These are phyloP conservation scores for Prionailurus bengalensis DNA, from an alignment of 2,113 vertebrate genomes.

Conservation along the genomic window DNA sequence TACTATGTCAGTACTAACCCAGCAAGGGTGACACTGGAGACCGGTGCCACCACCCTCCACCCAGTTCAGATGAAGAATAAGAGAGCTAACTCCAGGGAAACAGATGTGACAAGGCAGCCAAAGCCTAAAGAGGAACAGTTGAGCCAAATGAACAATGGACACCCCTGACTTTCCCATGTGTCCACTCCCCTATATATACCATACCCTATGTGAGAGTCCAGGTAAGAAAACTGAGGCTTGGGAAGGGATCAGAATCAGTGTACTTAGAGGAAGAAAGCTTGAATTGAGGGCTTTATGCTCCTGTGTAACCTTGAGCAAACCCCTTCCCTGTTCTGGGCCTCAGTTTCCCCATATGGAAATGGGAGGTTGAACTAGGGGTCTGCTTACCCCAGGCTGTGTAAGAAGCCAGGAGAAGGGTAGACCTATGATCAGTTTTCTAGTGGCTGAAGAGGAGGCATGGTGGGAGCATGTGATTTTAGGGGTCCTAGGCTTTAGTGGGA, in stretches of 20 bases:
- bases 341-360: slow-evolving; percentile 45
- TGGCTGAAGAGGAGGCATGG: background rate
- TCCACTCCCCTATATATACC: background rate
- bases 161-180: background rate
- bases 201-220: background rate
- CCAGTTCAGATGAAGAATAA: slow-evolving; percentile 34
- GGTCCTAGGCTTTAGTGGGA: background rate
- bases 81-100: background rate
- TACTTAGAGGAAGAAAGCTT: slow-evolving; percentile 2
- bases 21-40: background rate
- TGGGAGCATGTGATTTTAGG: background rate
- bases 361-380: background rate
- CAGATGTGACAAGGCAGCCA: background rate
- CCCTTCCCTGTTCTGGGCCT: background rate
- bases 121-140: background rate
- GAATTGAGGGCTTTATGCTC: background rate
- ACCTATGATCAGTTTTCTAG: slow-evolving; percentile 24
- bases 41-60: background rate
- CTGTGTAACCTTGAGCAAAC: background rate
- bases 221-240: slow-evolving; percentile 14
- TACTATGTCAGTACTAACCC: background rate
- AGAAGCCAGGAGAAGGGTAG: background rate
- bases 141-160: background rate
- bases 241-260: background rate
- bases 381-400: background rate